Evolutionary conservation across 2,888 invertebrate species (phyloP).

Genomic region (Diarsia mendica): DNA sequence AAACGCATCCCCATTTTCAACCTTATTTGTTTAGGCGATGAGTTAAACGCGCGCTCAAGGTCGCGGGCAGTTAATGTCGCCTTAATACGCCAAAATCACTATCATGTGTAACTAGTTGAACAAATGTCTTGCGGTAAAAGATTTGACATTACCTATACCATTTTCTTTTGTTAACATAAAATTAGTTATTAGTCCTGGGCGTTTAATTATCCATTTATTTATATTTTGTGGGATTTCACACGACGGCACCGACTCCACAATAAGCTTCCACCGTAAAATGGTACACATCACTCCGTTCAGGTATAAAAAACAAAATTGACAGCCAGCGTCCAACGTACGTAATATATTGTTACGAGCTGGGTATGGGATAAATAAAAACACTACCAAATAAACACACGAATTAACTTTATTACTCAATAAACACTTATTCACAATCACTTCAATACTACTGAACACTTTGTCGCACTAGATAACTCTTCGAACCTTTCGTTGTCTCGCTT

Average conservation of each 20-base stretch:
- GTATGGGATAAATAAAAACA: too few species aligned
- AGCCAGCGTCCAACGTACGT: slow-evolving; percentile 83
- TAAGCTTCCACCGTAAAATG: slow-evolving; percentile 79
- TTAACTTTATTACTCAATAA: too few species aligned
- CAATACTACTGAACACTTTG: too few species aligned
- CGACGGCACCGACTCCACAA: slow-evolving; percentile 70
- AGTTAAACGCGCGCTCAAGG: too few species aligned
- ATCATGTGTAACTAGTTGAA: slow-evolving; percentile 7
- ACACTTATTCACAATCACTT: too few species aligned
- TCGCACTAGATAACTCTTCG: too few species aligned
- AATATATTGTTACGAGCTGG: too few species aligned
- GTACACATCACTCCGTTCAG: slow-evolving; percentile 78
- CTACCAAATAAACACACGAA: too few species aligned
- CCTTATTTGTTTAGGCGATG: too few species aligned
- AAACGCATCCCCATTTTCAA: too few species aligned
- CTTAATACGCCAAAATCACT: not conserved
- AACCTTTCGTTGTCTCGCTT: too few species aligned
- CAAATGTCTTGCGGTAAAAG: slow-evolving; percentile 21
- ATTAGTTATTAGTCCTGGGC: slow-evolving; percentile 59
- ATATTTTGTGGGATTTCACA: slow-evolving; percentile 75
- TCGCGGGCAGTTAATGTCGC: too few species aligned
- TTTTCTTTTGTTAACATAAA: slow-evolving; percentile 56
- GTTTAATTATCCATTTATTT: slow-evolving; percentile 69
- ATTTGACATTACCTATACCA: slow-evolving; percentile 27
- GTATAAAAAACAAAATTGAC: slow-evolving; percentile 84